Evolutionary conservation across 2,888 invertebrate species (phyloP).

Genomic region (Alloscopus bannaensis): DNA sequence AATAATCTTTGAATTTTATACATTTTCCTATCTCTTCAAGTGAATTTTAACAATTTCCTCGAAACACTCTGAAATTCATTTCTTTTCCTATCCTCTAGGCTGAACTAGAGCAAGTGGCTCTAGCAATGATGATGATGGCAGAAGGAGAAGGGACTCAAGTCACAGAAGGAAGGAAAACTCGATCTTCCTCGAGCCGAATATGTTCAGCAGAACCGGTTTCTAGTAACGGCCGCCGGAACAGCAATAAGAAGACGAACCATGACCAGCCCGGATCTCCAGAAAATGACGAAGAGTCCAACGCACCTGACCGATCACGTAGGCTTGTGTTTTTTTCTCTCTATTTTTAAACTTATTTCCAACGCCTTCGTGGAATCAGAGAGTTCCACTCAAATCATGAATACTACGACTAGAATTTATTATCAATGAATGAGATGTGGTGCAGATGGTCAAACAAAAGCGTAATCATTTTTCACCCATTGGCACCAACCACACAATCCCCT

Average conservation of each 20-base stretch:
- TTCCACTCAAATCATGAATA: too few species aligned
- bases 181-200: conserved; percentile 34
- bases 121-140: conserved; percentile 69
- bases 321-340: conserved; percentile 3
- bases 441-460: too few species aligned
- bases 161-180: conserved; percentile 31
- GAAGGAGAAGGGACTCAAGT: conserved; percentile 54
- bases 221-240: conserved; percentile 42
- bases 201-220: conserved; percentile 52
- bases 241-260: conserved; percentile 37
- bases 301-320: conserved; percentile 49
- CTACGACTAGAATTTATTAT: too few species aligned
- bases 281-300: conserved; percentile 6
- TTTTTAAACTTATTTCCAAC: too few species aligned
- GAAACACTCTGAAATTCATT: background rate
- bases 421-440: too few species aligned
- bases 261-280: conserved; percentile 37
- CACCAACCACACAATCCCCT: too few species aligned
- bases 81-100: conserved; percentile 42
- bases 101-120: conserved; percentile 65
- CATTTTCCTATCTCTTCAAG: too few species aligned
- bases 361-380: too few species aligned
- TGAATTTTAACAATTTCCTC: too few species aligned
- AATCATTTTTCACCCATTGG: too few species aligned
- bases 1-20: too few species aligned